Conservation (phyloP, 2,888 invertebrate genomes). For the Sphaerophoria taeniata region DNA sequence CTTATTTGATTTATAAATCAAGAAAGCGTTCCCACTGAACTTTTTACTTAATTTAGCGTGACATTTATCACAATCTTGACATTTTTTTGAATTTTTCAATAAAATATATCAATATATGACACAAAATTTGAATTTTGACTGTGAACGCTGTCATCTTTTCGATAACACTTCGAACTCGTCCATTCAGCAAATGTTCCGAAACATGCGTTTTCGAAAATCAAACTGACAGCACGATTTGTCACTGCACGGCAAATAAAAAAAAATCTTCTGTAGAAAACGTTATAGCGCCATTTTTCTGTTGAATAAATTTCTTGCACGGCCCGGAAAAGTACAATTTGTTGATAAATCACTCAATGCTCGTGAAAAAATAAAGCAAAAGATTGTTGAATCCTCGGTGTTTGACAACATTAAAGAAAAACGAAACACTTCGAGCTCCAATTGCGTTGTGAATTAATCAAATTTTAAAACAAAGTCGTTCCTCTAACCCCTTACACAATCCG, state of each 20-base stretch:
- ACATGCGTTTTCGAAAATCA: conserved; percentile 26
- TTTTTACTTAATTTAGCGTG: too few species aligned
- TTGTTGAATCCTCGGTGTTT: background rate
- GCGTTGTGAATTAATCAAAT: background rate
- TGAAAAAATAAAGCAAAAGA: conserved; percentile 1
- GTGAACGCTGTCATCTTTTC: background rate
- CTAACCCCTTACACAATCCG: background rate
- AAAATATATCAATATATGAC: too few species aligned
- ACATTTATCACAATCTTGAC: too few species aligned
- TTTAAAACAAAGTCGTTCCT: background rate
- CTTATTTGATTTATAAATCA: too few species aligned
- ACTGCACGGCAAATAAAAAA: conserved; percentile 22
- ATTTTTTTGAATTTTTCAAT: too few species aligned
- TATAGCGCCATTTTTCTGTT: conserved; percentile 74
- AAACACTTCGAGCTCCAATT: background rate
- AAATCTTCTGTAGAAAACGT: conserved; percentile 53
- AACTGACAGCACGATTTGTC: conserved; percentile 54
- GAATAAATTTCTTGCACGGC: conserved; percentile 45
- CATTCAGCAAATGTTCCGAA: conserved; percentile 55
- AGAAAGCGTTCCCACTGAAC: too few species aligned
- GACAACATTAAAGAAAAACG: background rate
- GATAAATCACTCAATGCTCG: conserved; percentile 3
- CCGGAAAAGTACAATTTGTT: conserved; percentile 39
- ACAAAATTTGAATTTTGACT: too few species aligned
- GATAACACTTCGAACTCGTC: background rate